Base-by-base conservation (phyloP, 2,797 vertebrate species). In the Halcyon smyrnensis region DNA sequence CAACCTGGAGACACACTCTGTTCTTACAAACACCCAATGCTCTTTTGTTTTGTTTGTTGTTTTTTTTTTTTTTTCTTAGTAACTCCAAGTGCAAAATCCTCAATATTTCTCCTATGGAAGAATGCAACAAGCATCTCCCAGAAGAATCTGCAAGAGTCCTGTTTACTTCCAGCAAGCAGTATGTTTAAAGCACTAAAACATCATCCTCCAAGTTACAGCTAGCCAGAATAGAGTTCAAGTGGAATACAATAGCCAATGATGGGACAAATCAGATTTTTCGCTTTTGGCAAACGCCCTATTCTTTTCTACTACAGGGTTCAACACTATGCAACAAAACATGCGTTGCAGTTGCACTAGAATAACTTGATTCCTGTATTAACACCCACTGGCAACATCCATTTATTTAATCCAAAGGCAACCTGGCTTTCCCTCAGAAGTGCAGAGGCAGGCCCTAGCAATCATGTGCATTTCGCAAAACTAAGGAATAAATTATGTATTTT, bases 291-390 rank as follows among this genome's bases (percentile, higher is more conserved):
- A 74, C 19, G 1, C 39, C 81, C 11, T 23, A 2, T 1, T 84
- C 63, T 77, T 69, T 67, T 73, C 83, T 21, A 3, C 46, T 43
- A 24, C 30, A 64, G 34, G 7, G 65, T 75, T 20, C 65, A 91
- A 30, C 24, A 48, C 5, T 36, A 7, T 1, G 56, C 39, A 94
- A 86, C 28, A 86, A 86, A 64, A 73, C 0, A 0, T 9, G 15
- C 25, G 30, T 12, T 79, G 34, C 34, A 50, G 10, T 16, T 77
- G 32, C 30, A 56, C 32, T 68, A 57, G 17, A 87, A 25, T 25
- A 4, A 85, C 28, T 46, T 43, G 37, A 50, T 51, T 80, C 39
- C 25, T 59, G 21, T n/a, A 48, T 57, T 53, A 82, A 45, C 9
- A 5, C 15, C 11, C 25, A 36, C 27, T 59, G 34, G 14, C 25